phyloP scores from a whole-genome alignment of 1,140 invertebrate species.

The Coelopa frigida region DNA sequence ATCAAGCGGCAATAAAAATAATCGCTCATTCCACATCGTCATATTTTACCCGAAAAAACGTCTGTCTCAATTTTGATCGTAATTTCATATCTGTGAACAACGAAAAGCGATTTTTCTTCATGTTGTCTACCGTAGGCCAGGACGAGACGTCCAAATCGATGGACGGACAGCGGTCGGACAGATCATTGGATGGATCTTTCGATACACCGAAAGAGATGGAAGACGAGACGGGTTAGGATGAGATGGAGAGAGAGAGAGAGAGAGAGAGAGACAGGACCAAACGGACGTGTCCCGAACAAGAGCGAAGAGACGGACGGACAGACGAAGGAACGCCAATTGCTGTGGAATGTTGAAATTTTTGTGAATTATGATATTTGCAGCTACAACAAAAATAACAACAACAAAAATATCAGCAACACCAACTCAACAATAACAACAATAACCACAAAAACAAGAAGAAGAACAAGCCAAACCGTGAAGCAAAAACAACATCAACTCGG shows the following conservation, averaged over 20 bases:
- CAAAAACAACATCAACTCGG: slow-evolving; percentile 5
- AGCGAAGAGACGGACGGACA: no score
- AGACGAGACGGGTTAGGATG: background rate
- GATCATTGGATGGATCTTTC: background rate
- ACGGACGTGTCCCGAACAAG: no score
- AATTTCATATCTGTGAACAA: no score
- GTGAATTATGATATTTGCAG: background rate
- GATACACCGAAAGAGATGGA: background rate
- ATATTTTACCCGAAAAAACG: no score
- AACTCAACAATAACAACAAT: slow-evolving; percentile 6
- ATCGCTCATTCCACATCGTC: no score
- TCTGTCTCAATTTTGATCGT: no score
- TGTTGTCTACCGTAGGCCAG: no score
- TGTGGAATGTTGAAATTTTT: slow-evolving; percentile 8
- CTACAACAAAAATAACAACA: background rate
- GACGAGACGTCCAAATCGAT: background rate
- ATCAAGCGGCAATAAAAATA: no score
- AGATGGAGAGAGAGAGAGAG: background rate
- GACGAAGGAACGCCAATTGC: slow-evolving; percentile 2
- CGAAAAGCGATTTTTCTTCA: no score
- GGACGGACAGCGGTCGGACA: slow-evolving; percentile 1
- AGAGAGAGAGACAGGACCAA: background rate
- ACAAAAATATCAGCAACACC: background rate
- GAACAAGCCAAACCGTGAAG: slow-evolving; percentile 6
- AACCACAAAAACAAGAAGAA: slow-evolving; percentile 11